A percentile compares a stretch with the other conserved stretches of the same genome.
Conservation (phyloP, 2,888 invertebrate species). For the Catocala fraxini region DNA sequence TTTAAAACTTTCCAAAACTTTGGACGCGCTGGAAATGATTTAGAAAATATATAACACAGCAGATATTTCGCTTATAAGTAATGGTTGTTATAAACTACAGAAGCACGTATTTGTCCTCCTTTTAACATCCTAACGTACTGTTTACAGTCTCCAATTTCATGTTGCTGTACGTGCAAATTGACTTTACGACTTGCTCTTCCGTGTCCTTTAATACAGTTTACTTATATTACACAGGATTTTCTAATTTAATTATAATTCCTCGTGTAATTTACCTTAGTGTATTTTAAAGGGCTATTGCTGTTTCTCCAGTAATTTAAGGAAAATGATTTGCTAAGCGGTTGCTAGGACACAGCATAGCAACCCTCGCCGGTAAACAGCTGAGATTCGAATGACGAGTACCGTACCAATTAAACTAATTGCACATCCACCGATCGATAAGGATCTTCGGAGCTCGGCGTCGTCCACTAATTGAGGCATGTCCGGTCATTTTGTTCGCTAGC, state of each 20-base stretch:
- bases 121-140: slow-evolving; percentile 1
- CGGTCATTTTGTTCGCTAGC: slow-evolving; percentile 74
- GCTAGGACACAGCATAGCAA: background rate
- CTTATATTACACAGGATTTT: no score
- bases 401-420: slow-evolving; percentile 50
- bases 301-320: background rate
- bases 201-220: no score
- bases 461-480: slow-evolving; percentile 82
- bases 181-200: background rate
- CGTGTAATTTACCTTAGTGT: no score
- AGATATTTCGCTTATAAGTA: background rate
- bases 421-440: slow-evolving; percentile 53
- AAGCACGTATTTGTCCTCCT: slow-evolving; percentile 5
- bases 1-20: slow-evolving; percentile 19
- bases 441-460: slow-evolving; percentile 55
- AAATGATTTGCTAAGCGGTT: background rate
- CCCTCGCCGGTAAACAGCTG: slow-evolving; percentile 10
- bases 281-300: no score
- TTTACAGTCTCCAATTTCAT: slow-evolving; percentile 7
- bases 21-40: slow-evolving; percentile 24
- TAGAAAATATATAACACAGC: slow-evolving; percentile 11
- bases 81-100: slow-evolving; percentile 4
- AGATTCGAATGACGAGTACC: slow-evolving; percentile 25
- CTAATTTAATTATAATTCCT: no score
- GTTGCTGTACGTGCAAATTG: background rate